These are phyloP conservation scores for Drosophila persimilis DNA, from an alignment of 1,140 invertebrate species.

Conservation along the genomic window DNA sequence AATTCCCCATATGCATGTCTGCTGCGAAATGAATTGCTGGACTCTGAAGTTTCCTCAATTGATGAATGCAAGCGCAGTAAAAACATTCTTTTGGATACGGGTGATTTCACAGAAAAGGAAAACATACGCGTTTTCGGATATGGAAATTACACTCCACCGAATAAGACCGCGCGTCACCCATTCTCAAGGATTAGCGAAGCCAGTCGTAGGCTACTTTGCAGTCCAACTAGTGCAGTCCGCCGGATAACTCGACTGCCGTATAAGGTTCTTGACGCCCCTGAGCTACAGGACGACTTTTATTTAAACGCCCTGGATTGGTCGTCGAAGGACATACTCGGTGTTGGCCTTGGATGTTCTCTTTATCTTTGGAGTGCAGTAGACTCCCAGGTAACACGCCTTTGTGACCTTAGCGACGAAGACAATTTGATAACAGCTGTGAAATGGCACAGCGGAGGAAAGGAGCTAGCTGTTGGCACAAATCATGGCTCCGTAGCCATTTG, in stretches of 20 bases:
- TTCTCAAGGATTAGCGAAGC: slow-evolving; percentile 19
- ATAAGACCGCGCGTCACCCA: neutral
- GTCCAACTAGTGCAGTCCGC: slow-evolving; percentile 85
- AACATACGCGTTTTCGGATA: slow-evolving; percentile 28
- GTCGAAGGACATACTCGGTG: slow-evolving; percentile 98
- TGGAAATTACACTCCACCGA: neutral
- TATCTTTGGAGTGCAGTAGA: slow-evolving; percentile 99
- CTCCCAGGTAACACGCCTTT: slow-evolving; percentile 96
- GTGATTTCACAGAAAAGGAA: slow-evolving; percentile 25
- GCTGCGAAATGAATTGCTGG: slow-evolving; percentile 41
- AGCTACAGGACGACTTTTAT: slow-evolving; percentile 99
- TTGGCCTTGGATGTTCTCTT: slow-evolving; percentile 97
- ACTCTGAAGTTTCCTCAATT: slow-evolving; percentile 17
- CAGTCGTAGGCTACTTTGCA: slow-evolving; percentile 33
- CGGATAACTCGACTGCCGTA: slow-evolving; percentile 98
- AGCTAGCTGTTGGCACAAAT: slow-evolving; percentile 98
- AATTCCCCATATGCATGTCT: slow-evolving; percentile 30
- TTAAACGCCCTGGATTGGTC: slow-evolving; percentile 99
- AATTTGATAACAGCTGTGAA: slow-evolving; percentile 99
- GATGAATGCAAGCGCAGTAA: slow-evolving; percentile 18
- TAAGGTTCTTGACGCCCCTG: slow-evolving; percentile 98
- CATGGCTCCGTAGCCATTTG: slow-evolving; percentile 97
- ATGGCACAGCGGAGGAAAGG: slow-evolving; percentile 97
- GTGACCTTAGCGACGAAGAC: slow-evolving; percentile 95
- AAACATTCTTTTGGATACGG: slow-evolving; percentile 10